These are phyloP conservation scores for Pristionchus japonicus DNA, from an alignment of 2,888 invertebrate genomes.

Conservation along the genomic window DNA sequence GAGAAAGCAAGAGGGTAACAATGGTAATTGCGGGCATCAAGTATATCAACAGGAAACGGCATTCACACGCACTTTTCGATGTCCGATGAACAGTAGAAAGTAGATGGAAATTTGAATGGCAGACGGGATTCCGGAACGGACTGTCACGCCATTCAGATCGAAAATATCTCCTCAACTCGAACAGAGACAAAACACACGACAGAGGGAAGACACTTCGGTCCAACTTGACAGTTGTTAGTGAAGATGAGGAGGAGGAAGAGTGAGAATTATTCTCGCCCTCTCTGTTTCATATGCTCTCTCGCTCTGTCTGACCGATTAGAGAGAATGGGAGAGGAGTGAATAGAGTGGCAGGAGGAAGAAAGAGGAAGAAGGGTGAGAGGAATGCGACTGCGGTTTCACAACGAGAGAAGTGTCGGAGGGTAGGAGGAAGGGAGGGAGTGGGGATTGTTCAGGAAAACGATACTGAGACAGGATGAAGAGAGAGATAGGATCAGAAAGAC, in stretches of 20 bases:
- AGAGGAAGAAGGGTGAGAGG: not conserved
- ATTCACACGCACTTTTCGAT: too few species aligned
- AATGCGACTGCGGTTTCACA: not conserved
- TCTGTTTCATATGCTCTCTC: not conserved
- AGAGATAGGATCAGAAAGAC: not conserved
- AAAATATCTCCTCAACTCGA: not conserved
- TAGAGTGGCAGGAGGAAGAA: not conserved
- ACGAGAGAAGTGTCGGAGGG: not conserved
- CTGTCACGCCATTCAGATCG: not conserved
- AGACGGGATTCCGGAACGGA: not conserved
- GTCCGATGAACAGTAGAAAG: too few species aligned
- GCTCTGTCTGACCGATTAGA: not conserved
- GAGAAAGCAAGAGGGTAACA: not conserved
- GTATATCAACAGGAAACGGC: too few species aligned
- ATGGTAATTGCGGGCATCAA: not conserved
- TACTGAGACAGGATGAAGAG: too few species aligned
- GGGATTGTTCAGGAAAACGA: not conserved
- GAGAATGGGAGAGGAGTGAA: not conserved
- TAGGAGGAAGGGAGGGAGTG: too few species aligned
- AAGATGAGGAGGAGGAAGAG: not conserved
- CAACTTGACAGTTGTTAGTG: constrained; percentile 25
- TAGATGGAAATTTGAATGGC: not conserved
- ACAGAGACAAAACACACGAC: not conserved
- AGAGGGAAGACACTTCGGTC: not conserved
- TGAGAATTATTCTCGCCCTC: not conserved